Percentiles rank a stretch among this genome's conserved stretches.
Evolutionary conservation across 2,797 vertebrate species (phyloP).

Genomic region (Danio choprae): DNA sequence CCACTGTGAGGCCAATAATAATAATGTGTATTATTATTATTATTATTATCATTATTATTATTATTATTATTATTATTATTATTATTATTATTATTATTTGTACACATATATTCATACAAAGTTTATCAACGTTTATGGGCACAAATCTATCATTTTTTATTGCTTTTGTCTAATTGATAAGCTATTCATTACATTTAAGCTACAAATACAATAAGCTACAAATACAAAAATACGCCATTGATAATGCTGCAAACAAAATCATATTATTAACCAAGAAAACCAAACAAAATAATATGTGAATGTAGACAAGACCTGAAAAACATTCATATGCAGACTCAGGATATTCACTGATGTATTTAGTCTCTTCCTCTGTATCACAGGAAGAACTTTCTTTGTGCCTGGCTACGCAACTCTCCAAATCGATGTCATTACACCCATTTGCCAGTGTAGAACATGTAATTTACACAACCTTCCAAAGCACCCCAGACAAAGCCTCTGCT

Average conservation of each 20-base stretch:
- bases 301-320: neutral
- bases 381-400: constrained; percentile 25
- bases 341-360: constrained; percentile 22
- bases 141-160: too few relatives aligned
- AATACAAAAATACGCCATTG: too few relatives aligned
- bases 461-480: constrained; percentile 66
- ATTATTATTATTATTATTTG: too few relatives aligned
- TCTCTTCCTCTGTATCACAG: constrained; percentile 9
- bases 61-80: too few relatives aligned
- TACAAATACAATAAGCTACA: too few relatives aligned
- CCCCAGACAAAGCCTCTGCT: constrained; percentile 60
- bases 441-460: constrained; percentile 73
- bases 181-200: too few relatives aligned
- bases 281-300: neutral
- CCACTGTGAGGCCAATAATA: too few relatives aligned
- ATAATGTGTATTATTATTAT: too few relatives aligned
- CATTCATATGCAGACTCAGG: neutral
- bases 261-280: neutral
- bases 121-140: too few relatives aligned
- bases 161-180: too few relatives aligned
- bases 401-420: constrained; percentile 65
- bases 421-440: constrained; percentile 75
- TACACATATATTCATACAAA: too few relatives aligned
- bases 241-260: neutral
- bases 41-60: too few relatives aligned